These are phyloP conservation scores for Erebia ligea DNA, from an alignment of 2,888 invertebrate genomes.

Conservation along the genomic window DNA sequence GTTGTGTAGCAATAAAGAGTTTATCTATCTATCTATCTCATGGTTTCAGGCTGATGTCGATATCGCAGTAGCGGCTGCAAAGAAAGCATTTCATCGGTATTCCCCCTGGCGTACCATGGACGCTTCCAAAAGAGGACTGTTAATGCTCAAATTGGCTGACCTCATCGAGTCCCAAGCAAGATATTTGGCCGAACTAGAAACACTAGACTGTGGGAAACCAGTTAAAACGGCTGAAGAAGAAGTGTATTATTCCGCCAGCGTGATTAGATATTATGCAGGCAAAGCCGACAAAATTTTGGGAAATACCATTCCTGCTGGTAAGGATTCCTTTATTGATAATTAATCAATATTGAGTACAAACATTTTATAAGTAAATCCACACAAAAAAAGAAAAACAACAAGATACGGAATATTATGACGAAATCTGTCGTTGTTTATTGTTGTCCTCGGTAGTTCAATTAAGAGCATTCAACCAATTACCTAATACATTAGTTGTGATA, in stretches of 20 bases:
- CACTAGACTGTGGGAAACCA: constrained; percentile 97
- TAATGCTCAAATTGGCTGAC: constrained; percentile 89
- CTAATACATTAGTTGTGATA: constrained; percentile 20
- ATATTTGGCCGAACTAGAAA: constrained; percentile 93
- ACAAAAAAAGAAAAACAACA: no score
- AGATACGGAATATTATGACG: no score
- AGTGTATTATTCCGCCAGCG: constrained; percentile 84
- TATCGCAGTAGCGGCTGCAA: constrained; percentile 90
- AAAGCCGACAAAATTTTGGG: constrained; percentile 95
- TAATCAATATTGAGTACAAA: background rate
- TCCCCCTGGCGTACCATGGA: constrained; percentile 92
- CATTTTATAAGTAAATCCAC: no score
- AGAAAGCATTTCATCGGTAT: constrained; percentile 88
- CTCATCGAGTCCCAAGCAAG: constrained; percentile 89
- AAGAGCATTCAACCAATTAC: no score
- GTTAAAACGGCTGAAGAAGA: constrained; percentile 88
- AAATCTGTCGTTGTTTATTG: no score
- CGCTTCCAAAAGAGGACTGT: constrained; percentile 89
- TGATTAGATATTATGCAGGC: constrained; percentile 93
- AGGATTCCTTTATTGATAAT: background rate
- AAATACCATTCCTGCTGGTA: constrained; percentile 87
- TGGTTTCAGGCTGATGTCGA: constrained; percentile 88
- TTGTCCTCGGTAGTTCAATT: no score
- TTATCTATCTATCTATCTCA: no score
- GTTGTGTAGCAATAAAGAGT: no score